phyloP scores from a whole-genome alignment of 2,113 vertebrate species.

The Microtus pennsylvanicus region DNA sequence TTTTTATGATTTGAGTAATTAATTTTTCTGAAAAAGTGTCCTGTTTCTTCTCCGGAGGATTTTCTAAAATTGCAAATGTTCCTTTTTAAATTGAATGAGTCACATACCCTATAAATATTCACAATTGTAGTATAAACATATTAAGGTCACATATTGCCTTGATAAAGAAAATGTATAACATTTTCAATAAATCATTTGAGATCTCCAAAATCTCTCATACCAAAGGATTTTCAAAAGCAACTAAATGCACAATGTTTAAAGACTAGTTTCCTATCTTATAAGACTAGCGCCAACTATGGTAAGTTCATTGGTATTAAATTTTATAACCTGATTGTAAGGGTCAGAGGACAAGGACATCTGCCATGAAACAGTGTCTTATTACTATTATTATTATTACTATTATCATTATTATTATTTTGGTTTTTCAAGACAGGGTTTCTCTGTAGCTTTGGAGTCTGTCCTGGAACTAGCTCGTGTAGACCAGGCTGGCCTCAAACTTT shows the following conservation, averaged over 20 bases:
- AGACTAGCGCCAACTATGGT: neutral
- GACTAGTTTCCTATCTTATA: slow-evolving; percentile 15
- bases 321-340: neutral
- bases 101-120: neutral
- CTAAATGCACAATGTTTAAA: slow-evolving; percentile 38
- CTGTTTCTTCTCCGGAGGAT: slow-evolving; percentile 91
- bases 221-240: slow-evolving; percentile 43
- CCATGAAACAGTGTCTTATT: neutral
- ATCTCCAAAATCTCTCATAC: slow-evolving; percentile 27
- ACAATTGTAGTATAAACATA: neutral
- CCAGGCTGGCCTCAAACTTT: too few species aligned
- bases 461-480: too few species aligned
- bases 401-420: neutral
- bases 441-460: too few species aligned
- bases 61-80: slow-evolving; percentile 88
- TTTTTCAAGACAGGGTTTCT: too few species aligned
- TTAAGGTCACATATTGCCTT: neutral
- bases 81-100: slow-evolving; percentile 56
- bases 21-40: slow-evolving; percentile 98
- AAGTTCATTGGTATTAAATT: slow-evolving; percentile 35
- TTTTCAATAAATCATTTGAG: slow-evolving; percentile 12
- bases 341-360: neutral
- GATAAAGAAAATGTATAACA: slow-evolving; percentile 43
- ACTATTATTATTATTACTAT: too few species aligned
- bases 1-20: slow-evolving; percentile 98